phyloP scores from a whole-genome alignment of 1,140 invertebrate genomes.

The Melitaea cinxia region DNA sequence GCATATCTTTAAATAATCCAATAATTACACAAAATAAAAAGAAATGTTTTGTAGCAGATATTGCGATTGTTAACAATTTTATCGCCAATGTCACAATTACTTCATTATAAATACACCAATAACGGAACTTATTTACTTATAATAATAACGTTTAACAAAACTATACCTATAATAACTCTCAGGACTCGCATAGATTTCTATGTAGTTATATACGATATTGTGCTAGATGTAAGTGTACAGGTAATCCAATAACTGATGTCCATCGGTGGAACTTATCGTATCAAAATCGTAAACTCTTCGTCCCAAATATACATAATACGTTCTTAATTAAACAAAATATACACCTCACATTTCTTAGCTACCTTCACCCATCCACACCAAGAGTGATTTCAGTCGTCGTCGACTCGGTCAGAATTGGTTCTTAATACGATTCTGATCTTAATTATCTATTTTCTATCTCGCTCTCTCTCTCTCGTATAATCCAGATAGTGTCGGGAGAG shows the following conservation, averaged over 20 bases:
- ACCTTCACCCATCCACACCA: slow-evolving; percentile 9
- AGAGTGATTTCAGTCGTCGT: neutral
- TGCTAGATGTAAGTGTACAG: neutral
- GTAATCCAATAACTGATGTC: neutral
- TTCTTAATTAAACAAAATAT: slow-evolving; percentile 11
- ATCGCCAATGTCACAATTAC: neutral
- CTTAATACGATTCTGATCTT: neutral
- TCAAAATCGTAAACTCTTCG: slow-evolving; percentile 17
- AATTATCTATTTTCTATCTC: too few species aligned
- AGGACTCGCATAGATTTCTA: slow-evolving; percentile 8
- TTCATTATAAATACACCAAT: slow-evolving; percentile 9
- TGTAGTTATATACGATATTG: slow-evolving; percentile 13
- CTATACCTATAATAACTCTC: slow-evolving; percentile 12
- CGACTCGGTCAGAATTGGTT: neutral
- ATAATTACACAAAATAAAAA: slow-evolving; percentile 6
- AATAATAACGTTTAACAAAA: slow-evolving; percentile 19
- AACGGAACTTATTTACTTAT: slow-evolving; percentile 19
- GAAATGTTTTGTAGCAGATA: slow-evolving; percentile 10
- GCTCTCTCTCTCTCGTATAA: too few species aligned
- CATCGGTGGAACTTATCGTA: slow-evolving; percentile 3
- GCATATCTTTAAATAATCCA: neutral
- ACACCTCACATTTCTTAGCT: slow-evolving; percentile 1
- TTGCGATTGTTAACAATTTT: slow-evolving; percentile 2
- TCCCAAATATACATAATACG: slow-evolving; percentile 23
- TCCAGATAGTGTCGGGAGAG: too few species aligned